These are phyloP conservation scores for Lithophane ornitopus DNA, from an alignment of 2,888 invertebrate genomes.

Conservation along the genomic window DNA sequence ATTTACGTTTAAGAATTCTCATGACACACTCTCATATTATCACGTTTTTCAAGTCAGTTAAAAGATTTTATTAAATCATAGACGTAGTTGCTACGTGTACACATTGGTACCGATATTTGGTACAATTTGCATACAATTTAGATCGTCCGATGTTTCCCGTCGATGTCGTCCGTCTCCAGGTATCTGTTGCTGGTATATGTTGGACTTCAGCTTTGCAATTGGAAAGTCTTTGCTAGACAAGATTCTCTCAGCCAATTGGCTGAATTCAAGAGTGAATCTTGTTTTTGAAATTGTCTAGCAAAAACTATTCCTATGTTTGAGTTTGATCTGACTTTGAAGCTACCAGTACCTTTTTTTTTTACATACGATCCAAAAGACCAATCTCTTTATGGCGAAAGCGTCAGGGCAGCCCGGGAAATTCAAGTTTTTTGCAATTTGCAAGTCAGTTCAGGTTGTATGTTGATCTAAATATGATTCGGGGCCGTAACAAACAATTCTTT, in stretches of 20 bases:
- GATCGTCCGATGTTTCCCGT: conserved; percentile 30
- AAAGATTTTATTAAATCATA: not conserved
- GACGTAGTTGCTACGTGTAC: not conserved
- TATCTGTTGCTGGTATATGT: conserved; percentile 30
- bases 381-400: not conserved
- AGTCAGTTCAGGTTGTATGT: too few relatives aligned
- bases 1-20: not conserved
- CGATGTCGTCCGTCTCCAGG: conserved; percentile 14
- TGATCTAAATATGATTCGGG: too few relatives aligned
- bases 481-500: too few relatives aligned
- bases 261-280: conserved; percentile 12
- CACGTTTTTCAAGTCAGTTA: not conserved
- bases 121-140: conserved; percentile 57
- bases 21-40: too few relatives aligned
- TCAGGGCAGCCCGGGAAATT: too few relatives aligned
- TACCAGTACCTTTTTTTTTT: not conserved
- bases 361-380: not conserved
- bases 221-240: too few relatives aligned
- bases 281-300: not conserved
- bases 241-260: too few relatives aligned
- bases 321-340: not conserved
- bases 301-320: not conserved
- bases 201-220: conserved; percentile 4
- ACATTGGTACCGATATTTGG: not conserved
- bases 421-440: too few relatives aligned